phyloP scores from a whole-genome alignment of 2,113 vertebrate genomes.

The Grammomys surdaster region DNA sequence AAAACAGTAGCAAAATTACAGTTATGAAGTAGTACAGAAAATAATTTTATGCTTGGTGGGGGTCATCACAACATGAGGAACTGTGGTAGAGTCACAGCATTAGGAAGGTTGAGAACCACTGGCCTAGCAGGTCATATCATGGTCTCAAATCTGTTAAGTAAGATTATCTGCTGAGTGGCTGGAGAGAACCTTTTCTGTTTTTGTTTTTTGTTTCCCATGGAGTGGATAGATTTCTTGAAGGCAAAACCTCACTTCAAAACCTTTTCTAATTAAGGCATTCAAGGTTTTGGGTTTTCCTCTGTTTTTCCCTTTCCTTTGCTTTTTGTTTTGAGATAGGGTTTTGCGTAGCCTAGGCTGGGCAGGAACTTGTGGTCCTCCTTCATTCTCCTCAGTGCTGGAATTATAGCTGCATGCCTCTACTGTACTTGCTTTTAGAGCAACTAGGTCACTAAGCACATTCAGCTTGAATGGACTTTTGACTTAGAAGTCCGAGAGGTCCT shows the following conservation, averaged over 20 bases:
- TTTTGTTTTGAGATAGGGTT: neutral
- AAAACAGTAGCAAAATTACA: neutral
- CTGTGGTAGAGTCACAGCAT: no score
- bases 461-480: neutral
- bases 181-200: neutral
- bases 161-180: neutral
- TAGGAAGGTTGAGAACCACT: neutral
- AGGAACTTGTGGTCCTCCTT: neutral
- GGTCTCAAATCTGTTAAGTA: neutral
- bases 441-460: neutral
- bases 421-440: neutral
- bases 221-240: neutral
- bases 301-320: neutral
- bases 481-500: neutral
- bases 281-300: neutral
- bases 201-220: neutral
- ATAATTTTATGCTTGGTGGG: neutral
- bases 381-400: no score
- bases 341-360: neutral
- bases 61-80: neutral
- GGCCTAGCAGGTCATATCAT: neutral
- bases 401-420: neutral
- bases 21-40: neutral
- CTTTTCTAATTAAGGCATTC: conserved; percentile 7
- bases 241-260: neutral